Base-by-base conservation (phyloP, 2,797 vertebrate species). In the Gobio occitaniae region DNA sequence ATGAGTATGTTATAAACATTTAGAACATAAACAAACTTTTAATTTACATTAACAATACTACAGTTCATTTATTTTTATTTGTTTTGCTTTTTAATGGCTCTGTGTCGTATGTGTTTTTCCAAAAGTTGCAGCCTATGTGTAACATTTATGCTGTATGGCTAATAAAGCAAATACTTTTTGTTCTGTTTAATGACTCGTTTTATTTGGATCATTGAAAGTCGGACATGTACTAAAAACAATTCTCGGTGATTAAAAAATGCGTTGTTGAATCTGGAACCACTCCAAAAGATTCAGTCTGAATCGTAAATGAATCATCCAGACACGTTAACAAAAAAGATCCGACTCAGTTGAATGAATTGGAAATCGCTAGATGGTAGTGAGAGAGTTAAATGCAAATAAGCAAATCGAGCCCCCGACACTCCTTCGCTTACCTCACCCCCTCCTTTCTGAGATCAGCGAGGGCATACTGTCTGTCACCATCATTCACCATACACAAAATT, bases 311-410 rank as follows among this genome's bases (percentile, higher is more conserved):
- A 41, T 41, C 74, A 15, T 41, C 13, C 19, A 4, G 56, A 16
- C 38, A 17, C 59, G 1, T 36, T 36, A 19, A 68, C 29, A 63
- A 38, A 52, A 36, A 36, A 36, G 66, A 65, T 38, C 2, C 70
- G 72, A 50, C 21, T 83, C 72, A 16, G 4, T 2, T n/a, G 44
- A 65, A 75, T 17, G 61, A 66, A 29, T 69, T 63, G 48, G 72
- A 66, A 59, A 10, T 36, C 13, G 48, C 12, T 21, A 5, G 21
- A 66, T 9, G 61, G 90, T 0, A 12, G 38, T 47, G 91, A 90
- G 84, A 52, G 82, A 54, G 93, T 94, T 94, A 93, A 87, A 91
- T 91, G 87, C 25, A 86, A 91, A 92, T 91, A 0, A 90, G 87
- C 21, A 16, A 8, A 89, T 32, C 90, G 81, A 90, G 93, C 91